phyloP scores from a whole-genome alignment of 1,140 invertebrate species.

The Lordiphosa mommai region DNA sequence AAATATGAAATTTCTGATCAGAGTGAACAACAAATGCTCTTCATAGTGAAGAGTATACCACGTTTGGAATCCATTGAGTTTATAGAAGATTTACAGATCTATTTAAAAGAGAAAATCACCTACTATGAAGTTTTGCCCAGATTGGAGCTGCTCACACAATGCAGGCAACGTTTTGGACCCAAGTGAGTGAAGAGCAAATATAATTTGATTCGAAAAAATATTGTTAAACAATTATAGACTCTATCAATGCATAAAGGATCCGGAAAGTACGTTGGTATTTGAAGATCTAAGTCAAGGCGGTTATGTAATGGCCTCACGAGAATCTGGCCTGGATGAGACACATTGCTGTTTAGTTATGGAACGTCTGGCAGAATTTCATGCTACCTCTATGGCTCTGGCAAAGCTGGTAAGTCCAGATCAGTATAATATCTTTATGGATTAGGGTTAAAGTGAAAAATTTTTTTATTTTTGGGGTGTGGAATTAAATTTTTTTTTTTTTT shows the following conservation, averaged over 20 bases:
- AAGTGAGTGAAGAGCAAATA: conserved; percentile 41
- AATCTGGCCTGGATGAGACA: conserved; percentile 49
- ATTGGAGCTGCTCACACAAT: conserved; percentile 51
- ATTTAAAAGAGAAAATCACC: conserved; percentile 60
- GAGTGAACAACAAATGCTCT: conserved; percentile 18
- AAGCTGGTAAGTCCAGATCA: conserved; percentile 31
- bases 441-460: too few relatives aligned
- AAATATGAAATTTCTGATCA: neutral
- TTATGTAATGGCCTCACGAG: conserved; percentile 57
- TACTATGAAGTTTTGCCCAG: conserved; percentile 63
- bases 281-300: conserved; percentile 57
- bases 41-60: conserved; percentile 67
- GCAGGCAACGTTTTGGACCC: conserved; percentile 52
- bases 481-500: too few relatives aligned
- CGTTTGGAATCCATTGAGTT: conserved; percentile 45
- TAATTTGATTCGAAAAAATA: neutral
- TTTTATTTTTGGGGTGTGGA: too few relatives aligned
- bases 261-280: conserved; percentile 63
- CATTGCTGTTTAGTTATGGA: conserved; percentile 64
- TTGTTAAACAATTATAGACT: conserved; percentile 27
- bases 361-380: conserved; percentile 68
- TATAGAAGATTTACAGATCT: conserved; percentile 57
- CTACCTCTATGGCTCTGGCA: conserved; percentile 58
- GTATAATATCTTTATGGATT: too few relatives aligned
- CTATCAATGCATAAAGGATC: conserved; percentile 54